Evolutionary conservation across 2,888 invertebrate species (phyloP).

Genomic region (Atethmia centrago): DNA sequence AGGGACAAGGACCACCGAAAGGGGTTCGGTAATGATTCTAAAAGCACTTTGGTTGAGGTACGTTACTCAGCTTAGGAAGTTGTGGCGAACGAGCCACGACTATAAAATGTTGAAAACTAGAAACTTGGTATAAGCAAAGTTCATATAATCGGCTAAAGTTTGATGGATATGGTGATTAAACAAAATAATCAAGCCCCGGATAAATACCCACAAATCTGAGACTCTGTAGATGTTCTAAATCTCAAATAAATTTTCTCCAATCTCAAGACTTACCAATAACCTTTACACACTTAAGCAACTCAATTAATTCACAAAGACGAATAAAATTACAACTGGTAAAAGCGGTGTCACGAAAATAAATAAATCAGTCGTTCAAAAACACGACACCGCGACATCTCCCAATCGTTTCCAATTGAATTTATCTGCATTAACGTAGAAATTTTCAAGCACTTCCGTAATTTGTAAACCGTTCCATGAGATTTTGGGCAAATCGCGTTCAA

Average conservation of each 20-base stretch:
- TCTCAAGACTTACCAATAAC: constrained; percentile 9
- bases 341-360: constrained; percentile 43
- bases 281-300: constrained; percentile 18
- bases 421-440: constrained; percentile 61
- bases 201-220: constrained; percentile 7
- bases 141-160: constrained; percentile 28
- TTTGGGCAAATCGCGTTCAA: constrained; percentile 61
- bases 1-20: constrained; percentile 51
- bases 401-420: constrained; percentile 60
- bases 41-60: constrained; percentile 69
- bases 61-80: constrained; percentile 63
- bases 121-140: constrained; percentile 37
- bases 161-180: constrained; percentile 23
- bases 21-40: constrained; percentile 68
- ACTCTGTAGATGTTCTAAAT: constrained; percentile 5
- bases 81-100: constrained; percentile 45
- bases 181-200: constrained; percentile 16
- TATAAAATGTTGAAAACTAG: constrained; percentile 52
- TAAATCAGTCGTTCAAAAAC: constrained; percentile 51
- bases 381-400: constrained; percentile 43
- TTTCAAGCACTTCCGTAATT: constrained; percentile 66
- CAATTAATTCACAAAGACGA: constrained; percentile 25
- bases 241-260: constrained; percentile 15
- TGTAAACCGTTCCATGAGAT: constrained; percentile 64
- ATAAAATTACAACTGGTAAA: constrained; percentile 27